A percentile compares a stretch with the other conserved stretches of the same genome.
These are phyloP conservation scores for Caenorhabditis sp. DNA, from an alignment of 2,888 invertebrate species.

Conservation along the genomic window DNA sequence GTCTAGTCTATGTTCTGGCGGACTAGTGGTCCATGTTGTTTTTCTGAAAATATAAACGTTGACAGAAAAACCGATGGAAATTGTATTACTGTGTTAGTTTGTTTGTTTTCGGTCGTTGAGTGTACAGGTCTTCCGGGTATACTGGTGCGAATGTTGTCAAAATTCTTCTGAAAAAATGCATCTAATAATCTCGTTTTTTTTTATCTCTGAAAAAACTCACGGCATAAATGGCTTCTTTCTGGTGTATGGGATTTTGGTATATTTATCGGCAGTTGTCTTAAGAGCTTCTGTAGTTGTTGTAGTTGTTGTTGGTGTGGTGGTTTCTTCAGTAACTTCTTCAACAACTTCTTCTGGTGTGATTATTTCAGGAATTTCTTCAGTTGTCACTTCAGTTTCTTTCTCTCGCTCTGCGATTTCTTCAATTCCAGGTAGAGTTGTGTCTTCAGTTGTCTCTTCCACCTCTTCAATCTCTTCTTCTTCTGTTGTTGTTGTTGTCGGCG, in stretches of 20 bases:
- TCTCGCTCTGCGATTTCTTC: conserved; percentile 1
- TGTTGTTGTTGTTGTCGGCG: conserved; percentile 19
- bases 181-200: too few species aligned
- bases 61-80: neutral
- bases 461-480: conserved; percentile 2
- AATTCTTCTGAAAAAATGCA: conserved; percentile 14
- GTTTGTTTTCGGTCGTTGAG: conserved; percentile 5
- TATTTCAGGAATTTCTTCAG: neutral
- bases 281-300: conserved; percentile 5
- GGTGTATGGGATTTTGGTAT: conserved; percentile 29
- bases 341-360: neutral
- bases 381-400: conserved; percentile 3
- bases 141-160: conserved; percentile 35
- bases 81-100: neutral
- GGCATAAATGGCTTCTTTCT: conserved; percentile 25
- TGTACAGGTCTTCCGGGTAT: conserved; percentile 21
- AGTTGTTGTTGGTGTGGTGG: conserved; percentile 8
- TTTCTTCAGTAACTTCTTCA: conserved; percentile 6
- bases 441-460: neutral
- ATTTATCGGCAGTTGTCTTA: conserved; percentile 16
- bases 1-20: conserved; percentile 29
- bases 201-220: conserved; percentile 2
- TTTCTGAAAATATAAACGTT: conserved; percentile 18
- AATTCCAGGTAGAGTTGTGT: neutral
- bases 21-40: conserved; percentile 30